These are phyloP conservation scores for Oceanodroma tethys DNA, from an alignment of 2,113 vertebrate species.

Conservation along the genomic window DNA sequence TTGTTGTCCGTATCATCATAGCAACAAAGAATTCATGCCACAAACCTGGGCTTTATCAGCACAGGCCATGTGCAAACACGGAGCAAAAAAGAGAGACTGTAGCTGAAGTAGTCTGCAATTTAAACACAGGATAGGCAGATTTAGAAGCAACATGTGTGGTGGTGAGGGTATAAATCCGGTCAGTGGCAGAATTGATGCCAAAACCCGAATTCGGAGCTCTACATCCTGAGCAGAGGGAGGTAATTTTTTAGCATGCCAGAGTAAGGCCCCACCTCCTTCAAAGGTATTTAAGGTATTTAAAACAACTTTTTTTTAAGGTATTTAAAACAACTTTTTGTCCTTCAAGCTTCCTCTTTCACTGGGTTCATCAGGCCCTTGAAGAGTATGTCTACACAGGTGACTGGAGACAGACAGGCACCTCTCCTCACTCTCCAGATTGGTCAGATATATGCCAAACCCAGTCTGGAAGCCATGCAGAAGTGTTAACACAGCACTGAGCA, in stretches of 20 bases:
- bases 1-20: not conserved
- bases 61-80: not conserved
- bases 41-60: not conserved
- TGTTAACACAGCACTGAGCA: not conserved
- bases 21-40: not conserved
- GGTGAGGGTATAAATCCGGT: not conserved
- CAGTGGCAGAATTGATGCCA: not conserved
- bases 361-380: not conserved
- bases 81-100: not conserved
- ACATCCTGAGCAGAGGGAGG: not conserved
- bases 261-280: not conserved
- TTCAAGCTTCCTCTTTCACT: not conserved
- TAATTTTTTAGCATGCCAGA: not conserved
- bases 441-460: not conserved
- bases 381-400: not conserved
- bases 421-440: not conserved
- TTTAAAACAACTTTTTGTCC: not conserved
- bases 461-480: not conserved
- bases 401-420: not conserved
- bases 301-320: not conserved
- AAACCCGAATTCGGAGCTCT: not conserved
- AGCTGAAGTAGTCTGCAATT: not conserved
- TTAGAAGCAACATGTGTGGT: not conserved
- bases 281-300: not conserved
- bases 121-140: not conserved